Evolutionary conservation across 2,888 invertebrate genomes (phyloP).

Genomic region (Rhamphomyia laevipes): DNA sequence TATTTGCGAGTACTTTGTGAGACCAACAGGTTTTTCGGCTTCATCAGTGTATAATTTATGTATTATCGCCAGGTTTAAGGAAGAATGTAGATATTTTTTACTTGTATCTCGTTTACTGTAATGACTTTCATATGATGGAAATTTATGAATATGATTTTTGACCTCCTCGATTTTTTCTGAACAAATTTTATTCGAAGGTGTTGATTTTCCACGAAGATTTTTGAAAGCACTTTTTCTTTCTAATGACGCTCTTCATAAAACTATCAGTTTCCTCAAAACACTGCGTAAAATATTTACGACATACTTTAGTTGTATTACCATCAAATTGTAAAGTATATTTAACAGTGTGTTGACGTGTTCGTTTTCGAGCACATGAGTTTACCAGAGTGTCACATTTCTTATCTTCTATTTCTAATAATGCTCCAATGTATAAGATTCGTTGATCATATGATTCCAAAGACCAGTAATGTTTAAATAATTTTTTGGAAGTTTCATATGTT

Average conservation of each 20-base stretch:
- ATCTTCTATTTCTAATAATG: neutral
- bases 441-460: constrained; percentile 5
- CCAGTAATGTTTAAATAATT: constrained; percentile 5
- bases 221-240: neutral
- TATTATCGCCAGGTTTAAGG: too few species aligned
- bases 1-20: neutral
- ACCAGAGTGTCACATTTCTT: constrained; percentile 4
- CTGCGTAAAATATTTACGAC: neutral
- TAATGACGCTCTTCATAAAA: constrained; percentile 1
- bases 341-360: constrained; percentile 3
- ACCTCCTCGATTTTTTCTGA: too few species aligned
- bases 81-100: neutral
- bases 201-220: neutral
- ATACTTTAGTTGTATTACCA: neutral
- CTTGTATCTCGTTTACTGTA: neutral
- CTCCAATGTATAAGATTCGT: neutral
- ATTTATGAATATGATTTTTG: neutral
- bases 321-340: constrained; percentile 2
- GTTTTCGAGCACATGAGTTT: neutral
- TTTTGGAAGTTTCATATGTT: neutral
- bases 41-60: neutral
- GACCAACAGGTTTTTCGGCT: too few species aligned
- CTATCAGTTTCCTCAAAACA: constrained; percentile 1
- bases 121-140: too few species aligned
- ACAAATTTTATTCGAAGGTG: too few species aligned